Conservation (phyloP, 1,140 invertebrate species). For the Pissodes strobi region DNA sequence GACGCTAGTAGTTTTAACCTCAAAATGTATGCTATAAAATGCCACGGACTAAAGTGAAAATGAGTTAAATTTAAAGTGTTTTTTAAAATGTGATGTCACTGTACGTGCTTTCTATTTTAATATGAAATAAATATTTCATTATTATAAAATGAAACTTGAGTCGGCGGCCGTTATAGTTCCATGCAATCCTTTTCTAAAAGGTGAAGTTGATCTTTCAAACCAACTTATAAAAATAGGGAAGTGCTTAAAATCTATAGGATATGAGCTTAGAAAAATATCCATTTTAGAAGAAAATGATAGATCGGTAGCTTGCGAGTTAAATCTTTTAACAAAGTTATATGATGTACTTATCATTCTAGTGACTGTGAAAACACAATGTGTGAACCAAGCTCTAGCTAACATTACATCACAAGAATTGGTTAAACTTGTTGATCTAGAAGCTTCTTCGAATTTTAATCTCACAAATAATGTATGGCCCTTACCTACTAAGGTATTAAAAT, state of each 20-base stretch:
- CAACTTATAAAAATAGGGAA: not conserved
- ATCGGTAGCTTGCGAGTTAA: not conserved
- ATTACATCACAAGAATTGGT: slow-evolving; percentile 9
- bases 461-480: not conserved
- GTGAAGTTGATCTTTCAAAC: not conserved
- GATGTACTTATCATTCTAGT: slow-evolving; percentile 11
- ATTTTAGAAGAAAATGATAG: slow-evolving; percentile 4
- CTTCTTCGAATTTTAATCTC: too few species aligned
- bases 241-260: not conserved
- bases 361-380: not conserved
- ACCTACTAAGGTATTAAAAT: slow-evolving; percentile 1
- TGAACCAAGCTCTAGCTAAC: slow-evolving; percentile 5
- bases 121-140: too few species aligned
- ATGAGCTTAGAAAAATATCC: slow-evolving; percentile 5
- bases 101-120: too few species aligned
- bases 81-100: too few species aligned
- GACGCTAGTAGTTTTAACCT: too few species aligned
- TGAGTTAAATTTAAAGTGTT: too few species aligned
- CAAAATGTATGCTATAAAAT: too few species aligned
- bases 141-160: slow-evolving; percentile 4
- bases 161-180: slow-evolving; percentile 4
- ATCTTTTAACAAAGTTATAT: slow-evolving; percentile 1
- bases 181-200: not conserved
- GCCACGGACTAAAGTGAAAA: too few species aligned
- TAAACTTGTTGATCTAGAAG: not conserved